Evolutionary conservation across 2,113 vertebrate species (phyloP).

Genomic region (Tychaedon coryphoeus): DNA sequence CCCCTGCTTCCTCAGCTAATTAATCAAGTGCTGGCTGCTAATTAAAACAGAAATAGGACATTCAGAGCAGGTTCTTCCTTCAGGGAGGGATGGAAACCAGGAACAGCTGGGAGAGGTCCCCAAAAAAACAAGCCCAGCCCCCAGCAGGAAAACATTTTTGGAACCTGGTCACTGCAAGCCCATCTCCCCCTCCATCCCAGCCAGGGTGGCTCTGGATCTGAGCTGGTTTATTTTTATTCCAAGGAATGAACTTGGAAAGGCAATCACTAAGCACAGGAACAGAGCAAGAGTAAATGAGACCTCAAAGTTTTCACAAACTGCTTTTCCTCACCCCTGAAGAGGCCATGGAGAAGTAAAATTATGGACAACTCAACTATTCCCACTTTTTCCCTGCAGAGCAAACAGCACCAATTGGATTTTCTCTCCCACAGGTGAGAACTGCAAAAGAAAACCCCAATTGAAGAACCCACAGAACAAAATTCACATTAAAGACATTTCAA

Average conservation of each 20-base stretch:
- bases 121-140: background rate
- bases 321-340: background rate
- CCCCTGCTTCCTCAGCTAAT: background rate
- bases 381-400: background rate
- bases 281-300: background rate
- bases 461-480: background rate
- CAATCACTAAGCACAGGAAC: background rate
- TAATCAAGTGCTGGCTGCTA: background rate
- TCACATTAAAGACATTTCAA: background rate
- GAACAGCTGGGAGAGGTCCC: background rate
- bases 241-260: background rate
- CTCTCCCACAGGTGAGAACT: background rate
- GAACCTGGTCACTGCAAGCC: background rate
- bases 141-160: fast-evolving
- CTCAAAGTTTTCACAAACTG: background rate
- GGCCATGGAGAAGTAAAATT: background rate
- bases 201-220: background rate
- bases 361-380: background rate
- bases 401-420: background rate
- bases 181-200: background rate
- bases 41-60: background rate
- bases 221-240: background rate
- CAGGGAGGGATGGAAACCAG: background rate
- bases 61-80: background rate
- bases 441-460: background rate